Evolutionary conservation across 1,140 invertebrate genomes (phyloP), one percentile per base, ranked within the genome.

Genomic region (Apocrypta bakeri): DNA sequence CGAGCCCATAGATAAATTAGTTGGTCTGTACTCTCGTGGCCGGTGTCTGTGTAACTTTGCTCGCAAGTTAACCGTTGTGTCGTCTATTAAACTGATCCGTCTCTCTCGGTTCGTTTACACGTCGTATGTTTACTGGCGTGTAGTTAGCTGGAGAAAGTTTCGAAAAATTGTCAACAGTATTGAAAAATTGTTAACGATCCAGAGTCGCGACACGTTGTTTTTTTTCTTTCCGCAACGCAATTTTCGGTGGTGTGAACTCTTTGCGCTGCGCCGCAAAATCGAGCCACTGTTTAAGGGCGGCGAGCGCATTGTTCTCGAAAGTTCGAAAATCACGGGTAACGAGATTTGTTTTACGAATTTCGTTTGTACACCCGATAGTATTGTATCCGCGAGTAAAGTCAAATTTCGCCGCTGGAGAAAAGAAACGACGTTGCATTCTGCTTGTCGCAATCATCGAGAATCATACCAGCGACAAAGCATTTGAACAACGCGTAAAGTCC

Each of bases 31-130:
- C n/a, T n/a, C n/a, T n/a, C 37, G 9, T 69, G 4, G 56, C 61
- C 7, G 24, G 37, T 12, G 21, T 56, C 48, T 25, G 24, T 63
- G 61, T 48, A 78, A 78, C 64, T 78, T 78, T 78, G 21, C 25
- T 66, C 9, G 63, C 2, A 25, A 8, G 14, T 12, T 64, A 6
- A 12, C 29, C 56, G 12, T 66, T 66, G n/a, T 64, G 6, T 66
- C 2, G 40, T 40, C 61, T 77, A 40, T 66, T 66, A 77, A 75
- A 66, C 31, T 56, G 24, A 40, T 74, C 24, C 37, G 14, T 64
- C n/a, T 40, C n/a, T 8, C 14, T 33, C 31, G 3, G 31, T 24
- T 24, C 33, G 31, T 75, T 24, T 75, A 21, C 31, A 27, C 61
- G 24, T 11, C 31, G 29, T 66, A 6, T 40, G n/a, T 76, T 76